Evolutionary conservation across 2,113 vertebrate species (phyloP), one percentile per base, ranked within the genome.

Genomic region (Clarias gariepinus): DNA sequence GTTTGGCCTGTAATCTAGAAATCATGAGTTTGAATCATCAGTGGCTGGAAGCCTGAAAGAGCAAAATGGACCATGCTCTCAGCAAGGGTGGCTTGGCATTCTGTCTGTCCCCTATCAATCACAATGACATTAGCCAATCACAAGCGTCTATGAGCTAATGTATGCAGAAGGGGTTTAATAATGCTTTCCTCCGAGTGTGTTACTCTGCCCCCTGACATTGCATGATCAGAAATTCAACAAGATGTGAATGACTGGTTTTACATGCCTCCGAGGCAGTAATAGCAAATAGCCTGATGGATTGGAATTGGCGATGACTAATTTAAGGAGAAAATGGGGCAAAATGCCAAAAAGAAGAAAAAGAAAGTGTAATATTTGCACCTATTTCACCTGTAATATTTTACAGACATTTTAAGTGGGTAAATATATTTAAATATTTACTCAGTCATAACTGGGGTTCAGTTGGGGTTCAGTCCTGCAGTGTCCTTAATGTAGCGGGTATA

Each of bases 351-450:
- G 7, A 47, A 8, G 47, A 63, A 36, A 36, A 8, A 79, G 55
- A n/a, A 79, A 79, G 53, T 80, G 81, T 28, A 83, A 83, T 33
- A 28, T 53, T 82, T 69, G 81, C 81, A 69, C 7, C 55, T 64
- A 69, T 28, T 68, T 83, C 81, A 68, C 7, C 28, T 79, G 28
- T 53, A 13, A 16, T 33, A 66, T n/a, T n/a, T n/a, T n/a, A n/a
- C n/a, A n/a, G n/a, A n/a, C n/a, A n/a, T n/a, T n/a, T n/a, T n/a
- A n/a, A n/a, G n/a, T n/a, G n/a, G n/a, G n/a, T n/a, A n/a, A n/a
- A n/a, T n/a, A n/a, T n/a, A n/a, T n/a, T n/a, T n/a, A n/a, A n/a
- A n/a, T 53, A 19, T 82, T 69, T 73, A 73, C 66, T 71, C 28
- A 57, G 41, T 73, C 23, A 71, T 58, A 53, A 33, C 52, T 36